phyloP scores from a whole-genome alignment of 2,113 vertebrate species.

The Bubo bubo region DNA sequence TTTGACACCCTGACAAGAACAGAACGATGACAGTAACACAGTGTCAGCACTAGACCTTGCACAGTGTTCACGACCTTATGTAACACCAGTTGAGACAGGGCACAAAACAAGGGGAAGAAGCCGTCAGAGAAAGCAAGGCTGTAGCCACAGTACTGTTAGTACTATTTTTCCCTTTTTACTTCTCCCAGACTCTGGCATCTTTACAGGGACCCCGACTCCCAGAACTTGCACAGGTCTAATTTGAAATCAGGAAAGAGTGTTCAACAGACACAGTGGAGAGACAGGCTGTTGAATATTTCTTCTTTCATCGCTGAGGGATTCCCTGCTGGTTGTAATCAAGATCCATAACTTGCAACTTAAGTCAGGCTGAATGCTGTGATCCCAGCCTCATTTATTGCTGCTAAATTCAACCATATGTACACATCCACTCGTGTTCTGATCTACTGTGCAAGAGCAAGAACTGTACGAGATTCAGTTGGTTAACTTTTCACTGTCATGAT shows the following conservation, averaged over 20 bases:
- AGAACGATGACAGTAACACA: slow-evolving; percentile 57
- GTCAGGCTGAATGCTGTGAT: slow-evolving; percentile 57
- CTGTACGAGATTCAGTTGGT: neutral
- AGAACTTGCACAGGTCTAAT: slow-evolving; percentile 62
- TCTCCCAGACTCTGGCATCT: neutral
- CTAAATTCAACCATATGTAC: slow-evolving; percentile 58
- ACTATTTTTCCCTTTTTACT: neutral
- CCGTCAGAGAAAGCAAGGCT: neutral
- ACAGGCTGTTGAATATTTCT: slow-evolving; percentile 69
- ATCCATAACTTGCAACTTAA: slow-evolving; percentile 67
- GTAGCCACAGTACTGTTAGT: no score
- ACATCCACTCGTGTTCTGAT: slow-evolving; percentile 50
- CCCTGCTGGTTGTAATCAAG: slow-evolving; percentile 77
- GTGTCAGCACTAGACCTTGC: neutral
- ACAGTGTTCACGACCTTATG: neutral
- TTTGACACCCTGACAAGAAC: slow-evolving; percentile 56
- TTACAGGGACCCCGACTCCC: slow-evolving; percentile 51
- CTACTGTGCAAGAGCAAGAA: slow-evolving; percentile 5
- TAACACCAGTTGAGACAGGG: neutral
- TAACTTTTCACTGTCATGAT: neutral
- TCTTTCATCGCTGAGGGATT: slow-evolving; percentile 73
- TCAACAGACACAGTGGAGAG: slow-evolving; percentile 70
- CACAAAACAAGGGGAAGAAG: neutral
- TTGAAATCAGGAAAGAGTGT: slow-evolving; percentile 63
- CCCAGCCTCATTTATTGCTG: slow-evolving; percentile 54